These are phyloP conservation scores for Micropterix aruncella DNA, from an alignment of 2,888 invertebrate genomes.

Conservation along the genomic window DNA sequence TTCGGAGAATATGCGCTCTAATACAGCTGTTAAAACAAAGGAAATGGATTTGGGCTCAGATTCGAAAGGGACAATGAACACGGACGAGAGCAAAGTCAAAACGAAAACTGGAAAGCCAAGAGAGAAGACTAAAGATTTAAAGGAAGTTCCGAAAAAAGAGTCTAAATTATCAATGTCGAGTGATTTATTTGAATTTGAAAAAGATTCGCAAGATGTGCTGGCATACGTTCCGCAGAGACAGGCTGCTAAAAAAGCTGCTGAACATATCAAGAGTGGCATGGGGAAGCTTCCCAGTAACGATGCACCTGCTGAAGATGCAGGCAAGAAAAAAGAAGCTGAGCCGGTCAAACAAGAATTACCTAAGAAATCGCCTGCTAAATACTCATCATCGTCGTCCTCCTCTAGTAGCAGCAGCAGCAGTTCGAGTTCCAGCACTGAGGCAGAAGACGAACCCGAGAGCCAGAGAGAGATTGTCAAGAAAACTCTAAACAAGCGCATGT, in stretches of 20 bases:
- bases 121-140: constrained; percentile 18
- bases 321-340: constrained; percentile 25
- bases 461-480: constrained; percentile 16
- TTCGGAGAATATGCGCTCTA: constrained; percentile 70
- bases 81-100: constrained; percentile 26
- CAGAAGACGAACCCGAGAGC: constrained; percentile 37
- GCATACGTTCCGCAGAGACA: constrained; percentile 82
- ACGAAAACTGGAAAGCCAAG: constrained; percentile 21
- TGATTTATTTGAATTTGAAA: constrained; percentile 43
- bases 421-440: constrained; percentile 43
- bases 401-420: constrained; percentile 42
- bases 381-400: constrained; percentile 34
- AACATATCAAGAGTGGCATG: constrained; percentile 73
- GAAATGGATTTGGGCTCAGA: constrained; percentile 16
- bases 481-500: constrained; percentile 17
- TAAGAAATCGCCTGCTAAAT: constrained; percentile 26
- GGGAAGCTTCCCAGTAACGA: constrained; percentile 36
- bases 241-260: constrained; percentile 84
- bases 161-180: constrained; percentile 19
- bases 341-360: constrained; percentile 18
- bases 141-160: constrained; percentile 21
- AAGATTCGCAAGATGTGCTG: constrained; percentile 47
- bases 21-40: constrained; percentile 30
- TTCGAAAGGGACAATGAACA: constrained; percentile 15
- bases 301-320: constrained; percentile 20